Conservation (phyloP, 2,797 vertebrate species). For the Meda fulgida region DNA sequence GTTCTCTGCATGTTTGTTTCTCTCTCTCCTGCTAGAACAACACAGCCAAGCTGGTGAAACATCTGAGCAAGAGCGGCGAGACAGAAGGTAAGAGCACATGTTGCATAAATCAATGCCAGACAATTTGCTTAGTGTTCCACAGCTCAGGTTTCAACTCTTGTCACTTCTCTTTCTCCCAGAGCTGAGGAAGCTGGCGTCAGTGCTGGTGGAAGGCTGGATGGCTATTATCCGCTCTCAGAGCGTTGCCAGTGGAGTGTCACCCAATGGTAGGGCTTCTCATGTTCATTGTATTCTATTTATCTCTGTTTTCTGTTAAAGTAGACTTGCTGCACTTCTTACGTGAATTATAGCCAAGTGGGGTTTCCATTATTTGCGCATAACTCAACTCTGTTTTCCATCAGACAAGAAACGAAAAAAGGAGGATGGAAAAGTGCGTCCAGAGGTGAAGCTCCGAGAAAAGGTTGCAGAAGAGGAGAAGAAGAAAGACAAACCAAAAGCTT, state of each 20-base stretch:
- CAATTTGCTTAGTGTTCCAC: not conserved
- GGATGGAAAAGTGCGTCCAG: conserved; percentile 80
- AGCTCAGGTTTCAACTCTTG: not conserved
- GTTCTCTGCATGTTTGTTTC: not conserved
- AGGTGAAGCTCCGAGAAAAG: conserved; percentile 80
- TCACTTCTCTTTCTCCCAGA: conserved; percentile 71
- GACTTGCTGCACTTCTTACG: not conserved
- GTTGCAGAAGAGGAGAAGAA: conserved; percentile 87
- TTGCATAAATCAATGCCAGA: not conserved
- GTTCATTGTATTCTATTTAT: not conserved
- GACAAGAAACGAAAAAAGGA: conserved; percentile 92
- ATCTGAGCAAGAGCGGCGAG: conserved; percentile 91
- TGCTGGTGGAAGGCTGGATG: conserved; percentile 96
- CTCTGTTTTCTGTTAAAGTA: not conserved
- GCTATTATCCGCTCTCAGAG: conserved; percentile 94
- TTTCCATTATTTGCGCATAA: not conserved
- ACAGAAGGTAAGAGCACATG: conserved; percentile 84
- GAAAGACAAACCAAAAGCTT: conserved; percentile 91
- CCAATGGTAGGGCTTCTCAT: conserved; percentile 58
- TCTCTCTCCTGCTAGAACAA: conserved; percentile 84
- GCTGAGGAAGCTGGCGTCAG: conserved; percentile 85
- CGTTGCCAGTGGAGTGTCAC: conserved; percentile 72
- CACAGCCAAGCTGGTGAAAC: conserved; percentile 96
- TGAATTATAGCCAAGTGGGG: not conserved
- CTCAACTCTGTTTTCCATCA: conserved; percentile 37